Evolutionary conservation across 2,888 invertebrate genomes (phyloP).

Genomic region (Taenaris catops): DNA sequence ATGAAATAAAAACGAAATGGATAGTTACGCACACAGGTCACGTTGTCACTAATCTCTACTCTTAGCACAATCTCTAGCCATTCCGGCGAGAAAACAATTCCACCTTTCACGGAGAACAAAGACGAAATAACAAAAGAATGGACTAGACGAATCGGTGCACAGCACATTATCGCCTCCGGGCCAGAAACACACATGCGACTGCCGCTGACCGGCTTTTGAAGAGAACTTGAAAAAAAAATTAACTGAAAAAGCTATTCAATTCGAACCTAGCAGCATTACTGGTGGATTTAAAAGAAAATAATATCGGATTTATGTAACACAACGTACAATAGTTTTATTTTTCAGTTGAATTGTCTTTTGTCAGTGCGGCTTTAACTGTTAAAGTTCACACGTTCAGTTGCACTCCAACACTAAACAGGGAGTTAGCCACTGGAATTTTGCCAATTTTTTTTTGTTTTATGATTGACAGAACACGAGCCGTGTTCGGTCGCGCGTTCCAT

Average conservation of each 20-base stretch:
- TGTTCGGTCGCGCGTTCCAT: constrained; percentile 70
- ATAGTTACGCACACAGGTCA: constrained; percentile 47
- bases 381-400: constrained; percentile 18
- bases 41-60: constrained; percentile 72
- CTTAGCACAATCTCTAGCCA: constrained; percentile 67
- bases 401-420: constrained; percentile 49
- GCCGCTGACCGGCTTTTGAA: constrained; percentile 49
- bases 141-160: constrained; percentile 61
- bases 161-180: constrained; percentile 45
- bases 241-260: constrained; percentile 27
- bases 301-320: constrained; percentile 27
- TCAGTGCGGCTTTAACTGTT: constrained; percentile 35
- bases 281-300: constrained; percentile 28
- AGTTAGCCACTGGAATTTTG: constrained; percentile 60
- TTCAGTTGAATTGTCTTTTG: constrained; percentile 35
- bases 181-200: constrained; percentile 48
- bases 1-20: constrained; percentile 10
- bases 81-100: constrained; percentile 70
- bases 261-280: constrained; percentile 27
- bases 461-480: constrained; percentile 75
- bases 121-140: constrained; percentile 70
- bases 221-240: constrained; percentile 47
- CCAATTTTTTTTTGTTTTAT: constrained; percentile 63
- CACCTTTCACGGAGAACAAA: constrained; percentile 67
- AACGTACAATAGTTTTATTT: constrained; percentile 16